These are phyloP conservation scores for Julus scandinavius DNA, from an alignment of 2,888 invertebrate genomes.

Conservation along the genomic window DNA sequence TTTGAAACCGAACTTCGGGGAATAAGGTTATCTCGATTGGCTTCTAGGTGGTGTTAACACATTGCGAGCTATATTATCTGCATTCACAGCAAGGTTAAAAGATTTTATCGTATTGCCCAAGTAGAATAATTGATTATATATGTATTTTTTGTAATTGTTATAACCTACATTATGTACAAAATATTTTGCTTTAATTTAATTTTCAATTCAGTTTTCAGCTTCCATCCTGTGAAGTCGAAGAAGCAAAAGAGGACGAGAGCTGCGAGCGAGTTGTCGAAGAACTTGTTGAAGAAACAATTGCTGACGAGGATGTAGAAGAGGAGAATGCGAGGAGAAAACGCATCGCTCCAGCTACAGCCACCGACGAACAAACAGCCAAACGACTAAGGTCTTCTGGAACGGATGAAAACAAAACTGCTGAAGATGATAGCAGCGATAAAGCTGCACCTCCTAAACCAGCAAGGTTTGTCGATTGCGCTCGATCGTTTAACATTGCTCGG, in stretches of 20 bases:
- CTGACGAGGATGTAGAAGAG: background rate
- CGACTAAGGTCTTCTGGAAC: background rate
- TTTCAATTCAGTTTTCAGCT: slow-evolving; percentile 5
- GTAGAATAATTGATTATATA: too few relatives aligned
- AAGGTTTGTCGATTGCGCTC: background rate
- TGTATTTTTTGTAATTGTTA: too few relatives aligned
- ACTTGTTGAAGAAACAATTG: background rate
- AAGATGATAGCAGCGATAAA: background rate
- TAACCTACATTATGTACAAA: too few relatives aligned
- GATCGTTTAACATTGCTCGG: background rate
- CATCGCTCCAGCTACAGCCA: background rate
- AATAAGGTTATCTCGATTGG: too few relatives aligned
- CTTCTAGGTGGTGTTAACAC: too few relatives aligned
- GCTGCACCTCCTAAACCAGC: background rate
- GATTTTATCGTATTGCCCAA: too few relatives aligned
- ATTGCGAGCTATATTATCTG: too few relatives aligned
- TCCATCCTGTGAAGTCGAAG: background rate
- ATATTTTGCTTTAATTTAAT: background rate
- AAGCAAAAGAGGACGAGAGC: background rate
- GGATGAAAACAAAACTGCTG: background rate
- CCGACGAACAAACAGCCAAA: background rate
- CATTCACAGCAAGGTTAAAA: too few relatives aligned
- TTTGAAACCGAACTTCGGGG: too few relatives aligned
- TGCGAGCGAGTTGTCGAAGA: background rate
- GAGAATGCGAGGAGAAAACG: background rate